Conservation (phyloP, 2,797 vertebrate species). For the Ficedula albicollis region DNA sequence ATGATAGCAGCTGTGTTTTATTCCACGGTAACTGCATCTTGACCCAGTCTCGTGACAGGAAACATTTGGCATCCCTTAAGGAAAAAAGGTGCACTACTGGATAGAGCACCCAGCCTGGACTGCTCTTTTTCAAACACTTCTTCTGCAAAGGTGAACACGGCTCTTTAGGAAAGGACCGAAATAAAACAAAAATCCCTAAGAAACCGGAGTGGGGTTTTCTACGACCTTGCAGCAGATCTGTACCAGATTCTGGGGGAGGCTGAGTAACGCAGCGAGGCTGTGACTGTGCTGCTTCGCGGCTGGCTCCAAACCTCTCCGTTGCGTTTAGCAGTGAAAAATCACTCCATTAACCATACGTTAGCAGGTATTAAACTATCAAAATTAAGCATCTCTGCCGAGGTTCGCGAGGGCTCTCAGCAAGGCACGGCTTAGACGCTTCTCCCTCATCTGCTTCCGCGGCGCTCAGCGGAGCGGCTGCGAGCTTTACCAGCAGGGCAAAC, state of each 20-base stretch:
- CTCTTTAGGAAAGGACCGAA: neutral
- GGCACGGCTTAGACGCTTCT: slow-evolving; percentile 12
- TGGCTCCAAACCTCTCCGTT: neutral
- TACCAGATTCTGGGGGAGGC: neutral
- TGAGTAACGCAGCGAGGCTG: neutral
- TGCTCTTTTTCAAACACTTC: neutral
- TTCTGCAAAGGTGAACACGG: neutral
- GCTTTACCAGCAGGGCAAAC: slow-evolving; percentile 48
- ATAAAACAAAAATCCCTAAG: neutral
- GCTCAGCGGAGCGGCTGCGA: slow-evolving; percentile 32
- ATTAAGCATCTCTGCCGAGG: neutral
- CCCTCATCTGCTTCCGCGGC: neutral
- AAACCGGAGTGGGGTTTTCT: neutral
- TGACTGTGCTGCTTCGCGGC: neutral
- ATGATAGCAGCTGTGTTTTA: neutral
- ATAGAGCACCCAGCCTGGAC: neutral
- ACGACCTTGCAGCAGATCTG: neutral
- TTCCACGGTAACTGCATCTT: neutral
- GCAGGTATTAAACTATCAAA: neutral
- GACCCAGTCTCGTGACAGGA: neutral
- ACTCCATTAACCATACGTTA: neutral
- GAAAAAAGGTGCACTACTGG: neutral
- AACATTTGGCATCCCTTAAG: neutral
- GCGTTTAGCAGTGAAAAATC: neutral
- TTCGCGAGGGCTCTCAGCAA: neutral